Evolutionary conservation across 2,888 invertebrate genomes (phyloP), one percentile per base, ranked within the genome.

Genomic region (Polyploca ridens): DNA sequence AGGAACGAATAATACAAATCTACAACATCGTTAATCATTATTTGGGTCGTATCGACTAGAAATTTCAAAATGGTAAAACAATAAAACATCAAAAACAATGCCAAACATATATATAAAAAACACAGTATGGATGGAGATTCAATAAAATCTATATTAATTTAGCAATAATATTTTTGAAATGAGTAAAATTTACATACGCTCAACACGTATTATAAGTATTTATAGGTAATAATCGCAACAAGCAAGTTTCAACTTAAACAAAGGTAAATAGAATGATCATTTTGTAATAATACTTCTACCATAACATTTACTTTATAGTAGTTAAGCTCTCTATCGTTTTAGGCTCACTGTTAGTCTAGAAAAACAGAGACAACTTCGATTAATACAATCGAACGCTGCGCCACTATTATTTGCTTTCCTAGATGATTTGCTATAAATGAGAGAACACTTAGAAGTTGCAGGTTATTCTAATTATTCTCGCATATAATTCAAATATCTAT

Each of bases 261-360:
- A 86, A 87, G 90, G 92, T 93, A 93, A 93, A 93, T 93, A 93
- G 86, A 88, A 84, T 83, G 84, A 86, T 86, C 77, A 81, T 85
- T 88, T 85, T 88, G 83, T 89, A 86, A 86, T 88, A 86, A 89
- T 90, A 90, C 81, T 87, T 84, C 90, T 93, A 92, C 88, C 90
- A 92, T 90, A 93, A 90, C 90, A 90, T 91, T 91, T 89, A 89
- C 84, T 88, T 88, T 82, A 87, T 90, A 89, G 82, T 87, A 87
- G 84, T 77, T 93, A 93, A 94, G 93, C 94, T 94, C 93, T 93
- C 88, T 93, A 93, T 87, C 82, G 82, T 86, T 83, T 93, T 93
- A 94, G 93, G 93, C 93, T 93, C 89, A 83, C 82, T 83, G 84
- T 85, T 80, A 76, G 74, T 88, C 89, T 85, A 86, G 88, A 89